Evolutionary conservation across 2,797 vertebrate genomes (phyloP).

Genomic region (Philypnodon macrostomus): DNA sequence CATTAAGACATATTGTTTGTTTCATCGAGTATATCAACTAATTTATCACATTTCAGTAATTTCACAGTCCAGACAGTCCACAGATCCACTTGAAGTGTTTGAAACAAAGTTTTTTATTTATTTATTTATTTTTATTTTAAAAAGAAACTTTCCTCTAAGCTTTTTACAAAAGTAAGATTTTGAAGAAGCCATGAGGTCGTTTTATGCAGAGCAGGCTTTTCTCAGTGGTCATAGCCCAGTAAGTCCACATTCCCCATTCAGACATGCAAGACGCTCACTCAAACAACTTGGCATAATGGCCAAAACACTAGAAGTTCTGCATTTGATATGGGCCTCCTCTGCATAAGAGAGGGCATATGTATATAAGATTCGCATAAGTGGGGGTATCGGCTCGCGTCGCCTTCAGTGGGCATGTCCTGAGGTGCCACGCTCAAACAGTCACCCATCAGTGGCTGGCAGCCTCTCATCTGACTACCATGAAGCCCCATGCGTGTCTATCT

Average conservation of each 20-base stretch:
- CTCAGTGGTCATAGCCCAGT: conserved; percentile 59
- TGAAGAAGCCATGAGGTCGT: conserved; percentile 26
- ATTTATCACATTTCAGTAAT: background rate
- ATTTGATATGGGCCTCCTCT: conserved; percentile 57
- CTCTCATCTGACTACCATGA: conserved; percentile 82
- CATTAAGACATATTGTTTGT: conserved; percentile 7
- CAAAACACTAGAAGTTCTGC: conserved; percentile 61
- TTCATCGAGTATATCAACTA: background rate
- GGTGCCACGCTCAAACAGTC: conserved; percentile 75
- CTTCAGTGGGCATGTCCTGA: conserved; percentile 75
- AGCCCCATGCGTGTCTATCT: conserved; percentile 65
- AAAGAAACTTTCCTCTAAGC: conserved; percentile 31
- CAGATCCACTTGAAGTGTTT: background rate
- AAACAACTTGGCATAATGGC: conserved; percentile 68
- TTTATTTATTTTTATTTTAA: too few species aligned
- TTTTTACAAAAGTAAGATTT: conserved; percentile 20
- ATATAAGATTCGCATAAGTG: conserved; percentile 68
- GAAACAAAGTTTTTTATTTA: conserved; percentile 27
- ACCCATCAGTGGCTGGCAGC: conserved; percentile 70
- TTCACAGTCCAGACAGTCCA: background rate
- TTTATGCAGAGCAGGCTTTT: conserved; percentile 58
- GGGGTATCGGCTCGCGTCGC: conserved; percentile 71
- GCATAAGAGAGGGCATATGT: conserved; percentile 65
- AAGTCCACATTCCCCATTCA: conserved; percentile 58
- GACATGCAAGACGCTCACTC: conserved; percentile 58